Percentiles rank a stretch among this genome's conserved stretches.
Evolutionary conservation across 2,113 vertebrate genomes (phyloP).

Genomic region (Anhinga anhinga): DNA sequence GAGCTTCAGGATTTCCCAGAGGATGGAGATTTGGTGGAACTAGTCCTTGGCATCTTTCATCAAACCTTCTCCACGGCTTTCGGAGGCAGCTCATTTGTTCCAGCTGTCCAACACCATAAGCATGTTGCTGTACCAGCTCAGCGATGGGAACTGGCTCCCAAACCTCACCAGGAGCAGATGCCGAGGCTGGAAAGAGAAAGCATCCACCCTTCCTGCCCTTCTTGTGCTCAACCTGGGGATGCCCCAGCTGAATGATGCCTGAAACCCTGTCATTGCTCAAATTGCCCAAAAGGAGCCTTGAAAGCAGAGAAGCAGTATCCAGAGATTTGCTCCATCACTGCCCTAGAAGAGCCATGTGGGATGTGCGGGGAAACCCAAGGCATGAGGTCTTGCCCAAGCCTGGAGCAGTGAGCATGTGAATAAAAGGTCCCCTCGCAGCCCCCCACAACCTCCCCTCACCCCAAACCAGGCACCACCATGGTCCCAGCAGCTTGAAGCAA

Average conservation of each 20-base stretch:
- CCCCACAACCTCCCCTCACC: fast-evolving
- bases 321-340: background rate
- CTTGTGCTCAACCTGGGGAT: background rate
- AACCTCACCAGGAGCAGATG: background rate
- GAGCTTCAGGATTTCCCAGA: background rate
- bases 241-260: background rate
- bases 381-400: background rate
- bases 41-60: background rate
- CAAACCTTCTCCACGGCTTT: background rate
- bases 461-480: background rate
- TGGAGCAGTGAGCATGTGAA: background rate
- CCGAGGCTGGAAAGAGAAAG: background rate
- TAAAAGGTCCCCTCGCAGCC: background rate
- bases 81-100: background rate
- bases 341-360: background rate
- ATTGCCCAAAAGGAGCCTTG: background rate
- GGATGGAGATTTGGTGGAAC: background rate
- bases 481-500: background rate
- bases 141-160: background rate
- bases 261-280: background rate
- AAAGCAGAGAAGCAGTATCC: background rate
- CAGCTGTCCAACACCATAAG: background rate
- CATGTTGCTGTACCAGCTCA: fast-evolving
- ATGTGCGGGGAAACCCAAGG: background rate
- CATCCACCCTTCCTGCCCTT: background rate